Percentiles rank a stretch among this genome's conserved stretches.
These are phyloP conservation scores for Axinella damicornis DNA, from an alignment of 37 sponge, comb jelly and placozoan genomes.

Conservation along the genomic window DNA sequence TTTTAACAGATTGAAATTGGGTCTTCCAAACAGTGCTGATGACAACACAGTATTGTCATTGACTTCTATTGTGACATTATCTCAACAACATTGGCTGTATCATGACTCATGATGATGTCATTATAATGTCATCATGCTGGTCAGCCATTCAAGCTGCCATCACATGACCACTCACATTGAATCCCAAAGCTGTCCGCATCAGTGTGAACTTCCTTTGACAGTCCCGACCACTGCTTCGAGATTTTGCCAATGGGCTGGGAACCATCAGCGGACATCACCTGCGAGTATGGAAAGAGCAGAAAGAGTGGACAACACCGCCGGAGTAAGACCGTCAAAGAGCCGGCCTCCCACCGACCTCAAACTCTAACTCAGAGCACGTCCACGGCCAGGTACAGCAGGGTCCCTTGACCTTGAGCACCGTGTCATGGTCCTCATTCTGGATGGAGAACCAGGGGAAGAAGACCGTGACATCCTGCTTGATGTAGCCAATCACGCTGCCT, in stretches of 20 bases:
- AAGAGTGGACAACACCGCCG: too few species aligned
- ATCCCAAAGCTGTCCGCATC: slow-evolving; percentile 98
- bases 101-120: too few species aligned
- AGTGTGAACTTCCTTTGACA: slow-evolving; percentile 87
- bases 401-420: slow-evolving; percentile 61
- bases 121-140: too few species aligned
- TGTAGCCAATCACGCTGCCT: slow-evolving; percentile 72
- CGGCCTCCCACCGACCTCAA: slow-evolving; percentile 71
- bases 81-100: too few species aligned
- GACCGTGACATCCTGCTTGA: slow-evolving; percentile 63
- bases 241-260: slow-evolving; percentile 82
- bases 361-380: slow-evolving; percentile 82
- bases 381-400: slow-evolving; percentile 77
- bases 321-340: too few species aligned
- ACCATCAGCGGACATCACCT: slow-evolving; percentile 73
- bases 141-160: too few species aligned
- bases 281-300: too few species aligned
- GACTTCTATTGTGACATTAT: too few species aligned
- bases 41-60: too few species aligned
- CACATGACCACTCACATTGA: slow-evolving; percentile 72
- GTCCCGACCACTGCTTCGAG: slow-evolving; percentile 93
- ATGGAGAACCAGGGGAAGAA: slow-evolving; percentile 66
- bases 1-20: too few species aligned
- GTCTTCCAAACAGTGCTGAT: too few species aligned
- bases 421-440: slow-evolving; percentile 37